Percentiles rank a stretch among this genome's conserved stretches.
phyloP scores from a whole-genome alignment of 2,113 vertebrate genomes.

The Addax nasomaculatus region DNA sequence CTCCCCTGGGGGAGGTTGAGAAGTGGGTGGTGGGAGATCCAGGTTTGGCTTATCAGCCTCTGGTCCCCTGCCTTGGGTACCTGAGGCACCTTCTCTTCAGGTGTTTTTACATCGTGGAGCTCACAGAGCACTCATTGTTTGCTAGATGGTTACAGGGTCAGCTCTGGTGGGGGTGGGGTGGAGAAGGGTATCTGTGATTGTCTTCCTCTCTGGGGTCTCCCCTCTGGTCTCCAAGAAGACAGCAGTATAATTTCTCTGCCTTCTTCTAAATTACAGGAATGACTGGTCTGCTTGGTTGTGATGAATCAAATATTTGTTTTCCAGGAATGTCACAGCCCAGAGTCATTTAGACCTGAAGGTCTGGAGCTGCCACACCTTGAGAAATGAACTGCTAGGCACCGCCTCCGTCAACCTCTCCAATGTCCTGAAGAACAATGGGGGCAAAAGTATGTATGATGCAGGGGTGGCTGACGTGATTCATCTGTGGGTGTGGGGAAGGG shows the following conservation, averaged over 20 bases:
- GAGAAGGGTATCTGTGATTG: background rate
- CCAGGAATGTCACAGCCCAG: conserved; percentile 93
- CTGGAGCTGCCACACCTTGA: conserved; percentile 95
- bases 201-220: background rate
- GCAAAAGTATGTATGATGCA: conserved; percentile 83
- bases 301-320: conserved; percentile 54
- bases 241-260: background rate
- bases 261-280: background rate
- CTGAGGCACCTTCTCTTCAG: background rate
- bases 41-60: background rate
- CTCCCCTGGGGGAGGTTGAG: no score
- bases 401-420: conserved; percentile 90
- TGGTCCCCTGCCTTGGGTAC: background rate
- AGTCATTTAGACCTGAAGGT: conserved; percentile 94
- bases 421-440: conserved; percentile 87
- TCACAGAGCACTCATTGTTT: conserved; percentile 55
- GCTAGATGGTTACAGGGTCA: conserved; percentile 9
- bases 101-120: background rate
- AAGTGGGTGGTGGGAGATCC: background rate
- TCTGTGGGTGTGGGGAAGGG: background rate
- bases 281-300: background rate
- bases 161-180: background rate
- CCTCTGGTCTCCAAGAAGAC: background rate
- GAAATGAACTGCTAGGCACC: conserved; percentile 92
- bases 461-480: background rate